Base-by-base conservation (phyloP, 2,888 invertebrate genomes). In the Caenorhabditis panamensis region DNA sequence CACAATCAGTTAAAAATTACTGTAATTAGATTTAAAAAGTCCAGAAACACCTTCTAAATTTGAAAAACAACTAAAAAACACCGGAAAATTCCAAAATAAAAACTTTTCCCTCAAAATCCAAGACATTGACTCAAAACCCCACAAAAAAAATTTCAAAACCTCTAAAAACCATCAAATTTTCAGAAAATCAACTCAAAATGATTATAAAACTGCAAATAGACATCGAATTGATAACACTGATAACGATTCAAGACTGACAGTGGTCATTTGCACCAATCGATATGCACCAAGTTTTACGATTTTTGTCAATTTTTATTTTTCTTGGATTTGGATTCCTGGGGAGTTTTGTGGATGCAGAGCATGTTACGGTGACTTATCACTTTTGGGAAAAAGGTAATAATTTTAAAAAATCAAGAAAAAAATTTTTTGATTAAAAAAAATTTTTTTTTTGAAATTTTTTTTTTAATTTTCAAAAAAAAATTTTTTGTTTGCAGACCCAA, bases 301-400 rank as follows among this genome's bases (percentile, higher is more conserved):
- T 59, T 41, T 36, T 37, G 5, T n/a, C 5, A 3, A 36, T 36
- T 36, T 36, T 36, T 28, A 22, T 18, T 51, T n/a, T 37, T 69
- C 18, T 51, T 22, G n/a, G n/a, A 16, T 9, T 5, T 53, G n/a
- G n/a, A n/a, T n/a, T n/a, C n/a, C n/a, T n/a, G n/a, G n/a, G n/a
- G n/a, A n/a, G n/a, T n/a, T n/a, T n/a, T n/a, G n/a, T n/a, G n/a
- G n/a, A n/a, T n/a, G n/a, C n/a, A 28, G 68, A 76, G 44, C 67
- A 76, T 24, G 53, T 76, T 22, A 68, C 67, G 1, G 68, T 76
- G 0, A 68, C 68, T n/a, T 76, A 68, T 54, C 54, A 63, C 20
- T 76, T 63, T 63, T 76, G 76, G 76, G 68, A 76, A 16, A 76
- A 68, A 76, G 62, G 76, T 76, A 13, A 13, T 2, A 41, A 41